These are phyloP conservation scores for Spheniscus humboldti DNA, from an alignment of 2,797 vertebrate species.

Conservation along the genomic window DNA sequence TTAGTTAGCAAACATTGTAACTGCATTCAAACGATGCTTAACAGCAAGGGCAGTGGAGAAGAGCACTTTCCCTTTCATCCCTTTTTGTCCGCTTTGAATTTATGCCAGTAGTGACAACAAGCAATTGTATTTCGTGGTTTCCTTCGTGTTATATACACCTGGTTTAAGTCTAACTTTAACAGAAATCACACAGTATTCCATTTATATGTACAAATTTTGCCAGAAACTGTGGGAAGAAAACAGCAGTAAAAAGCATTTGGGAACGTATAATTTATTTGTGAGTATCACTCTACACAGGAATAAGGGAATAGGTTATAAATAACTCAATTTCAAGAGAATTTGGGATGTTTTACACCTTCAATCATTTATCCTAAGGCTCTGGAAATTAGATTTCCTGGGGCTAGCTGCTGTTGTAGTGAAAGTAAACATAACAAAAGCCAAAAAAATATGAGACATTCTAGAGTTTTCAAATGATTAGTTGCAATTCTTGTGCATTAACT, in stretches of 20 bases:
- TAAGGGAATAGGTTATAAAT: neutral
- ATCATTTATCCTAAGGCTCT: neutral
- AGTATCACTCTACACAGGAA: neutral
- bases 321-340: neutral
- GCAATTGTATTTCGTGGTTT: neutral
- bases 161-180: neutral
- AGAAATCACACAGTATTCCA: neutral
- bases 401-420: neutral
- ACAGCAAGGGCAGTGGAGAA: neutral
- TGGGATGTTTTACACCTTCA: neutral
- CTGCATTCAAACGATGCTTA: neutral
- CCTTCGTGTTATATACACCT: neutral
- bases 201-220: neutral
- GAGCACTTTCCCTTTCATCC: neutral
- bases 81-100: neutral
- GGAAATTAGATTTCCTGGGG: neutral
- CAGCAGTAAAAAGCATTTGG: neutral
- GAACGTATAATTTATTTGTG: neutral
- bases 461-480: neutral
- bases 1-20: neutral
- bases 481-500: neutral
- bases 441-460: neutral
- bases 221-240: neutral
- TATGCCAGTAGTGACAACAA: neutral
- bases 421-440: neutral